These are phyloP conservation scores for Callionymus lyra DNA, from an alignment of 2,113 vertebrate genomes.

Conservation along the genomic window DNA sequence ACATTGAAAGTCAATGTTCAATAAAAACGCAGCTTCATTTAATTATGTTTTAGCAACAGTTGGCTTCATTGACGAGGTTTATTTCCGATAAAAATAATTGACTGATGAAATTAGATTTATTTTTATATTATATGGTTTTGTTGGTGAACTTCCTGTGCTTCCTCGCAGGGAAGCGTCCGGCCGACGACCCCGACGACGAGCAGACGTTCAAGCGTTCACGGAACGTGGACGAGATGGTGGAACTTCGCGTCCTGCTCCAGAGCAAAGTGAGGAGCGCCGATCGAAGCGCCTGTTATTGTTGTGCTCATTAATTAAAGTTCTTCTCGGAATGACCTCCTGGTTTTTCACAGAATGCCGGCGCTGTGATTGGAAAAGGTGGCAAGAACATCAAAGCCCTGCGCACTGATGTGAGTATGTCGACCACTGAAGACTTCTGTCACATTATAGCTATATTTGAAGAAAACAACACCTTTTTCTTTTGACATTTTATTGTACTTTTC, in stretches of 20 bases:
- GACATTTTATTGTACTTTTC: too few relatives aligned
- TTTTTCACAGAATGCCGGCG: conserved; percentile 83
- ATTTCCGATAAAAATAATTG: too few relatives aligned
- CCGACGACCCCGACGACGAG: conserved; percentile 96
- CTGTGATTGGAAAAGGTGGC: conserved; percentile 97
- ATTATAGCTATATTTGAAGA: background rate
- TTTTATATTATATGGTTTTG: background rate
- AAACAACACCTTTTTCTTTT: too few relatives aligned
- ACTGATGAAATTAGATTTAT: too few relatives aligned
- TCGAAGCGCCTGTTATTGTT: background rate
- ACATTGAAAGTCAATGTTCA: too few relatives aligned
- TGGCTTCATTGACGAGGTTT: too few relatives aligned
- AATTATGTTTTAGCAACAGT: too few relatives aligned
- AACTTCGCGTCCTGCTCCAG: conserved; percentile 91
- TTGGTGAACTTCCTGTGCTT: background rate
- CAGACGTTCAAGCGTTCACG: conserved; percentile 95
- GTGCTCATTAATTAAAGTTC: too few relatives aligned
- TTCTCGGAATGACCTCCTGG: conserved; percentile 12
- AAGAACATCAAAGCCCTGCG: conserved; percentile 98
- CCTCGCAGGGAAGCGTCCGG: conserved; percentile 85
- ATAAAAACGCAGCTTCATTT: too few relatives aligned
- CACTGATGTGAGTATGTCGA: conserved; percentile 98
- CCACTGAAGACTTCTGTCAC: conserved; percentile 27
- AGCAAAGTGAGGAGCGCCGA: conserved; percentile 79
- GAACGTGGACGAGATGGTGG: conserved; percentile 94